Evolutionary conservation across 2,888 invertebrate genomes (phyloP).

Genomic region (Pachydiplax longipennis): DNA sequence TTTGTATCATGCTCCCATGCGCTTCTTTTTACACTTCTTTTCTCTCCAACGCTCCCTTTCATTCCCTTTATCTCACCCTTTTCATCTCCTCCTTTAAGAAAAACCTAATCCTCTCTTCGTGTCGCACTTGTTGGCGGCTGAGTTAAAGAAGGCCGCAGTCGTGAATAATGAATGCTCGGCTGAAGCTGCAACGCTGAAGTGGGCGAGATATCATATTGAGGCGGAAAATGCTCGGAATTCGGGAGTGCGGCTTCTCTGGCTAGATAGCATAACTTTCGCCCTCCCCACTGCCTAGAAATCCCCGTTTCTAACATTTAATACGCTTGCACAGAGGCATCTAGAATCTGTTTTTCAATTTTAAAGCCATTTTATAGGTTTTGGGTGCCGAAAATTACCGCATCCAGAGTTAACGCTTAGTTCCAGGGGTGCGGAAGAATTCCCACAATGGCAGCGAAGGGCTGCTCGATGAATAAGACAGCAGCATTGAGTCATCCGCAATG

Average conservation of each 20-base stretch:
- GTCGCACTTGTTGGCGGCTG: not conserved
- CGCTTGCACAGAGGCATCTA: not conserved
- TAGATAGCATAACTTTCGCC: not conserved
- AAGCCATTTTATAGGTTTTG: not conserved
- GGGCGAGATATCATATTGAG: not conserved
- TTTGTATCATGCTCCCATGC: not conserved
- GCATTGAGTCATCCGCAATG: conserved; percentile 20
- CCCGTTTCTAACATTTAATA: not conserved
- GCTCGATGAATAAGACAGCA: conserved; percentile 24
- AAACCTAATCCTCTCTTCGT: not conserved
- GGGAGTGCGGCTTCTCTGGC: not conserved
- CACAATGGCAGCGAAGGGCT: not conserved
- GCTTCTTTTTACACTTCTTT: not conserved
- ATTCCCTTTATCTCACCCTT: not conserved
- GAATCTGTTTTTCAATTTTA: not conserved
- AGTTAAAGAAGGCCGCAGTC: not conserved
- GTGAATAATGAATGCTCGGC: conserved; percentile 1
- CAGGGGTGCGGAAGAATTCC: conserved; percentile 9
- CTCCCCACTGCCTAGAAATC: not conserved
- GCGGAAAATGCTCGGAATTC: not conserved
- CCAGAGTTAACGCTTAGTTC: not conserved
- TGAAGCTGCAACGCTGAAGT: not conserved
- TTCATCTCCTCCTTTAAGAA: not conserved
- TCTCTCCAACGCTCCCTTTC: not conserved
- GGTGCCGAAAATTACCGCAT: not conserved